These are phyloP conservation scores for Neodiprion pinetum DNA, from an alignment of 1,140 invertebrate genomes.

Conservation along the genomic window DNA sequence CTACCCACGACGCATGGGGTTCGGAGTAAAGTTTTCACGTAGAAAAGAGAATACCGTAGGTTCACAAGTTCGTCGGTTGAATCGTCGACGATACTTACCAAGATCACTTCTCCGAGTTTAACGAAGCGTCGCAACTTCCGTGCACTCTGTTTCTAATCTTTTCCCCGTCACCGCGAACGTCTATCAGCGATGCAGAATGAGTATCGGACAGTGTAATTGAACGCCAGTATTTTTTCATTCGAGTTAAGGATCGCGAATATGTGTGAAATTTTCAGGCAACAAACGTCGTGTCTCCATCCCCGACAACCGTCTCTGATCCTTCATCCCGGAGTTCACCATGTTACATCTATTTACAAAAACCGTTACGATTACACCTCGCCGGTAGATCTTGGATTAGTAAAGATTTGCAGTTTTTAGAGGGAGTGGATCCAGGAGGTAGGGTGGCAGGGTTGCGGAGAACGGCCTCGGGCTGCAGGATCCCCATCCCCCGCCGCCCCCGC, in stretches of 20 bases:
- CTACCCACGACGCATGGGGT: too few species aligned
- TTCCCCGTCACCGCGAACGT: too few species aligned
- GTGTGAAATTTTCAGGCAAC: neutral
- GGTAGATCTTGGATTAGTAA: slow-evolving; percentile 42
- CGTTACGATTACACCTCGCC: neutral
- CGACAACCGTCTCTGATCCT: neutral
- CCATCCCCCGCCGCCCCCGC: slow-evolving; percentile 42
- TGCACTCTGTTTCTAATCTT: too few species aligned
- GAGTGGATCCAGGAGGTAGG: slow-evolving; percentile 57
- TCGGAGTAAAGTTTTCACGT: too few species aligned
- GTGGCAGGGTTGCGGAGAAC: slow-evolving; percentile 54
- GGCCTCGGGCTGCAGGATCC: slow-evolving; percentile 60
- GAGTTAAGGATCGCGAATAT: neutral
- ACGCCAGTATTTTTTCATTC: too few species aligned
- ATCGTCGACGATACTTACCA: too few species aligned
- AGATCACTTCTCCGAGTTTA: too few species aligned
- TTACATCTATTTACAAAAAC: neutral
- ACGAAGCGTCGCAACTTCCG: too few species aligned
- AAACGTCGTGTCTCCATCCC: neutral
- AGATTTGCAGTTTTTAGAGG: slow-evolving; percentile 60
- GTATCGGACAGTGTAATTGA: too few species aligned
- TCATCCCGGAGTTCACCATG: neutral
- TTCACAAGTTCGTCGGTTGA: too few species aligned
- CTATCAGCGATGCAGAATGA: too few species aligned
- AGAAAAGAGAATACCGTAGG: too few species aligned